Conservation (phyloP, 2,888 invertebrate genomes). For the Erebia ligea region DNA sequence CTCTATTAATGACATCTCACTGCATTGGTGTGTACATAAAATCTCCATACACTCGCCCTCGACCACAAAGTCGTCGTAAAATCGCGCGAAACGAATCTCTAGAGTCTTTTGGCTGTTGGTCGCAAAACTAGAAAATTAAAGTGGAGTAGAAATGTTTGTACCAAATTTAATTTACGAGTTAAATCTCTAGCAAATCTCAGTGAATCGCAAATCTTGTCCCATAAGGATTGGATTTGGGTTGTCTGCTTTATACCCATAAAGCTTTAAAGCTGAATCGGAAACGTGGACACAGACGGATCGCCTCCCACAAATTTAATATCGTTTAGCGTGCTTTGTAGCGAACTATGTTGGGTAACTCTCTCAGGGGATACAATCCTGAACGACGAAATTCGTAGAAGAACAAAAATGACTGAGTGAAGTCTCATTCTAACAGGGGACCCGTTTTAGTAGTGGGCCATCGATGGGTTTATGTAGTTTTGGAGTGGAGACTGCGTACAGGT, state of each 20-base stretch:
- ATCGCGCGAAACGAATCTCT: conserved; percentile 47
- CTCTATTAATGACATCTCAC: too few relatives aligned
- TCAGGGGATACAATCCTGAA: too few relatives aligned
- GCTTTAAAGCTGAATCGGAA: background rate
- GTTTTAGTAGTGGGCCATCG: background rate
- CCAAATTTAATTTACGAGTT: background rate
- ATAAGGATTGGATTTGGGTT: background rate
- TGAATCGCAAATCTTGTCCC: background rate
- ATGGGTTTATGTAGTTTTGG: background rate
- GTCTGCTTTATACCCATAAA: background rate
- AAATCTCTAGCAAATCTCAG: background rate
- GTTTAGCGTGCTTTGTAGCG: too few relatives aligned
- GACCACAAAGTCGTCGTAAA: conserved; percentile 51
- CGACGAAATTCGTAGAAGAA: too few relatives aligned
- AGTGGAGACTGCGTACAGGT: too few relatives aligned
- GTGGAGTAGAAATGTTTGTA: conserved; percentile 24
- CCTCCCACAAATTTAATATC: too few relatives aligned
- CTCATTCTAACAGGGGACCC: too few relatives aligned
- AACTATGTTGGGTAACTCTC: too few relatives aligned
- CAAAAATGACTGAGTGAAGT: too few relatives aligned
- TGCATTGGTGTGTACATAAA: conserved; percentile 3
- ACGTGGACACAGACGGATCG: too few relatives aligned
- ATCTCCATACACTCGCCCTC: conserved; percentile 42
- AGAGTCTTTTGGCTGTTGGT: conserved; percentile 27
- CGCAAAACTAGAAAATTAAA: conserved; percentile 33